Conservation (phyloP, 1,140 invertebrate species). For the Nixonia krombeini region DNA sequence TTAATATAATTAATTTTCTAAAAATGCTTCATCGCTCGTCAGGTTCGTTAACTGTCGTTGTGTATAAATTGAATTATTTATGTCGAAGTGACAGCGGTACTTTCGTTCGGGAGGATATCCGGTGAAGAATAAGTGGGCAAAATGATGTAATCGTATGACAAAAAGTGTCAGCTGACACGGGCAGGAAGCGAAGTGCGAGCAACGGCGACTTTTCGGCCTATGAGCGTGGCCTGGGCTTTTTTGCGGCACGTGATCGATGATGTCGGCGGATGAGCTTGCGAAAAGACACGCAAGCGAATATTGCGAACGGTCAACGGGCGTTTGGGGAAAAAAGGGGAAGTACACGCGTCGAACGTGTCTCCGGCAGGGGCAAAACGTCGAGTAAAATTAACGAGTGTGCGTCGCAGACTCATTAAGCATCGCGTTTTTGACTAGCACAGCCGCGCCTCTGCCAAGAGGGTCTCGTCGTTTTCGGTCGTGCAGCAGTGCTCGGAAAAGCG, state of each 20-base stretch:
- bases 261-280: conserved; percentile 34
- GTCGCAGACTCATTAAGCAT: conserved; percentile 28
- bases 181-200: conserved; percentile 10
- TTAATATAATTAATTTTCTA: too few species aligned
- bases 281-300: conserved; percentile 31
- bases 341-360: conserved; percentile 36
- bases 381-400: conserved; percentile 46
- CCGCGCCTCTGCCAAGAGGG: neutral
- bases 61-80: too few species aligned
- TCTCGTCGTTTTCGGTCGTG: neutral
- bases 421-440: conserved; percentile 12
- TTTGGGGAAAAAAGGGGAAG: conserved; percentile 15
- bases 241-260: conserved; percentile 39
- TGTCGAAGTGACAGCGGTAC: too few species aligned
- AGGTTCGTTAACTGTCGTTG: too few species aligned
- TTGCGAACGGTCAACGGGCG: conserved; percentile 34
- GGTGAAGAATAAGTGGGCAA: too few species aligned
- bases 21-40: too few species aligned
- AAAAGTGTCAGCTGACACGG: too few species aligned
- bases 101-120: too few species aligned
- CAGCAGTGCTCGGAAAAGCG: conserved; percentile 11
- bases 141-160: too few species aligned
- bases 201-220: too few species aligned
- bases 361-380: conserved; percentile 20
- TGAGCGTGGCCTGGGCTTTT: too few species aligned